Evolutionary conservation across 2,888 invertebrate species (phyloP).

Genomic region (Zhengitettix transpicula): DNA sequence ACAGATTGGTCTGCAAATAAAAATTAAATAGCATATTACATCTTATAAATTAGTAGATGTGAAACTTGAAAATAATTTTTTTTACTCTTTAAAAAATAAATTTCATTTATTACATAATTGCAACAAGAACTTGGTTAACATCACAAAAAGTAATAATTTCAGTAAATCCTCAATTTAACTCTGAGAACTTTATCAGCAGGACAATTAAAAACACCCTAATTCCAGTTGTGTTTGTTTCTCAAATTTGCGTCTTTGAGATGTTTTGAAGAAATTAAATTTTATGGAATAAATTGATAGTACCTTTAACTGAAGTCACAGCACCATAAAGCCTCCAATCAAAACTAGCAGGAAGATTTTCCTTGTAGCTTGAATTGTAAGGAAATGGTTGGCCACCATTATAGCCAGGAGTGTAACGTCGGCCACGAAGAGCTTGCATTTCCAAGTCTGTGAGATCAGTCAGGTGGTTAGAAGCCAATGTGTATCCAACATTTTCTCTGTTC

Average conservation of each 20-base stretch:
- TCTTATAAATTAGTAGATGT: too few relatives aligned
- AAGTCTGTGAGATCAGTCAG: constrained; percentile 64
- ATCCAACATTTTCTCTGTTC: constrained; percentile 60
- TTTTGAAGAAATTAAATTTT: too few relatives aligned
- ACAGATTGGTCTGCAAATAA: constrained; percentile 83
- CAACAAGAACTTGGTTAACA: too few relatives aligned
- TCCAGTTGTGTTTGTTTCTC: too few relatives aligned
- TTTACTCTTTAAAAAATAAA: too few relatives aligned
- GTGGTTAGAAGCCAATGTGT: constrained; percentile 67
- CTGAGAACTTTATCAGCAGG: too few relatives aligned
- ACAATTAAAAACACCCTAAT: too few relatives aligned
- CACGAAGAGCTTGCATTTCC: constrained; percentile 60
- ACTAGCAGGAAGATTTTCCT: constrained; percentile 45
- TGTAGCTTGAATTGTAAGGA: constrained; percentile 42
- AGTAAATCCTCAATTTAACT: too few relatives aligned
- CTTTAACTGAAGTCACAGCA: constrained; percentile 87
- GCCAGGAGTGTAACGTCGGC: constrained; percentile 40
- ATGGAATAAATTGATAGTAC: constrained; percentile 25
- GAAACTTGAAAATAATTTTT: too few relatives aligned
- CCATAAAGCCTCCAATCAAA: constrained; percentile 85
- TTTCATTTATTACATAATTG: too few relatives aligned
- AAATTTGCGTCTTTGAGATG: too few relatives aligned
- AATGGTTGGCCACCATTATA: constrained; percentile 67
- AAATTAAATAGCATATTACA: background rate
- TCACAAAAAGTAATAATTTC: too few relatives aligned